phyloP scores from a whole-genome alignment of 2,888 invertebrate species.

The Rhaphigaster nebulosa region DNA sequence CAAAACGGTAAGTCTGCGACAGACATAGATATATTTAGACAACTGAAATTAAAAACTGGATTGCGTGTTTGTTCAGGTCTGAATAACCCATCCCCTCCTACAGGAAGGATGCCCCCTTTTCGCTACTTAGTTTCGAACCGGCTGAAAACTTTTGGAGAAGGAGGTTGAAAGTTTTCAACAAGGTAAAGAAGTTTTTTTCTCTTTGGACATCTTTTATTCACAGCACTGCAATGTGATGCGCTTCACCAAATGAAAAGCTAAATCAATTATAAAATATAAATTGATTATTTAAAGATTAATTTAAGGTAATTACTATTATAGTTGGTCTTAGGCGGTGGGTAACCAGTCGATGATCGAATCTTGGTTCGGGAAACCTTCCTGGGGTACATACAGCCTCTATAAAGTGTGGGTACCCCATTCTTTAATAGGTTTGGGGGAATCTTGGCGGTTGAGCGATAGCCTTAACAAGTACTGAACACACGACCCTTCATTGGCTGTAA shows the following conservation, averaged over 20 bases:
- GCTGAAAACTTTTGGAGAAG: constrained; percentile 9
- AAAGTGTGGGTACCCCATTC: too few relatives aligned
- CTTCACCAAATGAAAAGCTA: not conserved
- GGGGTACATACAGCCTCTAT: too few relatives aligned
- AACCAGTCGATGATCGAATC: too few relatives aligned
- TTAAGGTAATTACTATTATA: too few relatives aligned
- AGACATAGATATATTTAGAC: not conserved
- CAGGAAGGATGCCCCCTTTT: constrained; percentile 3
- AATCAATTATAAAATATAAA: not conserved
- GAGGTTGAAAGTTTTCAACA: not conserved
- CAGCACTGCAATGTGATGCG: not conserved
- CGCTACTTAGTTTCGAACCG: not conserved
- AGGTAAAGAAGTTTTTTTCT: not conserved
- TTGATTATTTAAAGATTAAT: too few relatives aligned
- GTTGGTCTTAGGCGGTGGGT: too few relatives aligned
- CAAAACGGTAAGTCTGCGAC: not conserved
- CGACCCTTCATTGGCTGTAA: too few relatives aligned
- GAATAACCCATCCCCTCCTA: not conserved
- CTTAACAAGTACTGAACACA: too few relatives aligned
- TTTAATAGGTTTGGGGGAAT: too few relatives aligned
- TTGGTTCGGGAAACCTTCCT: too few relatives aligned
- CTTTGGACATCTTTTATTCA: not conserved
- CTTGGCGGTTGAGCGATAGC: too few relatives aligned
- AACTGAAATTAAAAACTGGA: not conserved
- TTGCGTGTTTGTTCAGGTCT: not conserved